Conservation (phyloP, 1,140 invertebrate genomes). For the Drosophila guanche region DNA sequence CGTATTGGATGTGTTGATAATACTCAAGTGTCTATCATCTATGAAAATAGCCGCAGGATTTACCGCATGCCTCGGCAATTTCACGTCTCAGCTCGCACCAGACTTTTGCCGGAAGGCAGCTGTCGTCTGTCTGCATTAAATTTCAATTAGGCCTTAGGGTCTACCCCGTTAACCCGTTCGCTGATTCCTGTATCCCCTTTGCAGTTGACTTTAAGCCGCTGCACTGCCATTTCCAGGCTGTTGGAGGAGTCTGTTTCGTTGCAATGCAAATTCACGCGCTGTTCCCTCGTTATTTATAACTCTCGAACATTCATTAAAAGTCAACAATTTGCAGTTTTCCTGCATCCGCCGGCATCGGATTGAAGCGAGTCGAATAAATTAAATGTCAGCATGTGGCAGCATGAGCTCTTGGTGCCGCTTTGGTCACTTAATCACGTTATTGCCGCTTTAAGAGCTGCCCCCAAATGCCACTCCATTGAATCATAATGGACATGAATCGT, state of each 20-base stretch:
- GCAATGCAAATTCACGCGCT: constrained; percentile 16
- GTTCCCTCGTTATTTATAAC: constrained; percentile 50
- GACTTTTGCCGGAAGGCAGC: constrained; percentile 14
- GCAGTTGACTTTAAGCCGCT: constrained; percentile 9
- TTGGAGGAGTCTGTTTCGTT: constrained; percentile 6
- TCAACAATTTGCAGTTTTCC: constrained; percentile 34
- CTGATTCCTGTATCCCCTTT: no score
- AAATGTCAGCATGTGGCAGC: constrained; percentile 64
- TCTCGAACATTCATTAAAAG: constrained; percentile 67
- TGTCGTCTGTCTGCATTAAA: no score
- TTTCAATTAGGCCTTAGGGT: no score
- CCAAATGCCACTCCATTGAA: constrained; percentile 13
- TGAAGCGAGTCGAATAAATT: constrained; percentile 56
- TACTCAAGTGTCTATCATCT: constrained; percentile 37
- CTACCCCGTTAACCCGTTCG: no score
- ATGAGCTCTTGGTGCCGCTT: constrained; percentile 9
- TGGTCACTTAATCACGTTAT: constrained; percentile 67
- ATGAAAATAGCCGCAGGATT: constrained; percentile 30
- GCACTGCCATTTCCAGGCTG: constrained; percentile 10
- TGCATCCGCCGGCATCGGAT: constrained; percentile 9
- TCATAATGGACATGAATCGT: no score
- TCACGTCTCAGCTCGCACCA: constrained; percentile 51
- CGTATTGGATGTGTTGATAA: constrained; percentile 6
- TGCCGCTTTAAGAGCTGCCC: constrained; percentile 20
- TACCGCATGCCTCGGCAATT: constrained; percentile 41